A percentile compares a stretch with the other conserved stretches of the same genome.
These are phyloP conservation scores for Tadarida brasiliensis DNA, from an alignment of 2,797 vertebrate genomes.

Conservation along the genomic window DNA sequence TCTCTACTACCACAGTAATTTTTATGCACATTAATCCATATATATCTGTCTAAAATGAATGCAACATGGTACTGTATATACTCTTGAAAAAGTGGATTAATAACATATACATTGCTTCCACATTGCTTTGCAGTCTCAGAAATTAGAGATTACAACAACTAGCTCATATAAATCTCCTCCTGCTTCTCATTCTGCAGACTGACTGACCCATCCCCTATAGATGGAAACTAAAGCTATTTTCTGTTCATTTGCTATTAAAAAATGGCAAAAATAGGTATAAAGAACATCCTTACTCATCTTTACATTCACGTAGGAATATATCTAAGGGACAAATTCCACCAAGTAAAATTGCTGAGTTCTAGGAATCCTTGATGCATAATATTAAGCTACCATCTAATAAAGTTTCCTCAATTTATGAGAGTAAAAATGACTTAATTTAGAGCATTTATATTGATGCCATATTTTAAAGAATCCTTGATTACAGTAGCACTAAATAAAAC, in stretches of 20 bases:
- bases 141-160: neutral
- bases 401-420: neutral
- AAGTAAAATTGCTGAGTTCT: neutral
- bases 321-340: neutral
- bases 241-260: neutral
- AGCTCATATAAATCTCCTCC: neutral
- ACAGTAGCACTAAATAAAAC: constrained; percentile 26
- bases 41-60: neutral
- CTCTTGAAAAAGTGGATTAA: neutral
- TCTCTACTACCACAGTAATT: neutral
- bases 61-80: neutral
- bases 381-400: neutral
- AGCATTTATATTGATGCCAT: neutral
- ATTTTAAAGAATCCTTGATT: constrained; percentile 28
- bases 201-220: neutral
- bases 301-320: neutral
- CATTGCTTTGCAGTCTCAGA: neutral
- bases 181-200: neutral
- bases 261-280: neutral
- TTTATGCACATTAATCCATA: neutral
- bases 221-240: neutral
- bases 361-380: neutral
- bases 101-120: neutral
- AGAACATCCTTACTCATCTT: neutral
- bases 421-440: neutral